Conservation (phyloP, 2,888 invertebrate species). For the Busseola fusca region DNA sequence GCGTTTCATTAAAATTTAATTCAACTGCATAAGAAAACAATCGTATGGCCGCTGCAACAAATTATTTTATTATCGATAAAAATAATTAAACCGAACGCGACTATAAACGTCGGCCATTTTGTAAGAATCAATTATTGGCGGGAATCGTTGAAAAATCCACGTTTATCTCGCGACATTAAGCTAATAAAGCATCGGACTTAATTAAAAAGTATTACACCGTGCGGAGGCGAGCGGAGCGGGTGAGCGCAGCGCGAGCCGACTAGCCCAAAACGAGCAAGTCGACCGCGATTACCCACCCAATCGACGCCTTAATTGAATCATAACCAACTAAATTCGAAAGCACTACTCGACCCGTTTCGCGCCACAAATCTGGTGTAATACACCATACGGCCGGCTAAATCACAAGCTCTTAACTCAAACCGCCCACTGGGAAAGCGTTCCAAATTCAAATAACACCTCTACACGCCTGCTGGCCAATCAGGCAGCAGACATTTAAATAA, state of each 20-base stretch:
- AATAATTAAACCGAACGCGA: constrained; percentile 69
- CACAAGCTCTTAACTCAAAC: constrained; percentile 78
- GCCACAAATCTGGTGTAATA: constrained; percentile 75
- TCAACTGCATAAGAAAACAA: constrained; percentile 71
- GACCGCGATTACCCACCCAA: constrained; percentile 76
- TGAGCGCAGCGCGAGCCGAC: constrained; percentile 69
- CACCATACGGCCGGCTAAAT: constrained; percentile 83
- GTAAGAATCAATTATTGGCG: constrained; percentile 73
- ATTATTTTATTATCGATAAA: constrained; percentile 79
- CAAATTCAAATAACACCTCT: constrained; percentile 83
- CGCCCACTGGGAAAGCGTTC: constrained; percentile 85
- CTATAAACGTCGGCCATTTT: constrained; percentile 69
- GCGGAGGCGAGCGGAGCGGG: constrained; percentile 65
- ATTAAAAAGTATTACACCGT: constrained; percentile 84
- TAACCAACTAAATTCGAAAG: constrained; percentile 81
- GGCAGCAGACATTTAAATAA: constrained; percentile 72
- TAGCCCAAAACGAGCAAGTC: constrained; percentile 77
- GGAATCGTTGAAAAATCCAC: constrained; percentile 74
- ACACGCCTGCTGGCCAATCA: constrained; percentile 75
- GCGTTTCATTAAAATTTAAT: constrained; percentile 81
- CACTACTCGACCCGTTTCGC: constrained; percentile 67
- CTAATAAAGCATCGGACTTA: constrained; percentile 89
- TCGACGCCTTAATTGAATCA: constrained; percentile 85
- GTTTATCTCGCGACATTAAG: constrained; percentile 83
- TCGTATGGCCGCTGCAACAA: constrained; percentile 62